phyloP scores from a whole-genome alignment of 1,140 invertebrate genomes.

The Bombus cullumanus region DNA sequence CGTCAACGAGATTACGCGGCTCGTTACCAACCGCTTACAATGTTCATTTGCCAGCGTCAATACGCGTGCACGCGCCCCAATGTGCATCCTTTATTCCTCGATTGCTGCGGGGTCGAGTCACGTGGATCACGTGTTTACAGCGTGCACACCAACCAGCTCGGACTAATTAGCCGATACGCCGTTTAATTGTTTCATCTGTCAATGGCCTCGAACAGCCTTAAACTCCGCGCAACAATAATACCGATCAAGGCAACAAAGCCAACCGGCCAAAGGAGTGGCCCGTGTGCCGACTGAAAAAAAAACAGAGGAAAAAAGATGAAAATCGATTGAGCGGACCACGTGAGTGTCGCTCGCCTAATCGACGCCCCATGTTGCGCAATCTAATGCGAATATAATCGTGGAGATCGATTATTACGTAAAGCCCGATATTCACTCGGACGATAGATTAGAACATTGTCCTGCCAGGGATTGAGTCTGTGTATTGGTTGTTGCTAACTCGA shows the following conservation, averaged over 20 bases:
- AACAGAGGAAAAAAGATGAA: background rate
- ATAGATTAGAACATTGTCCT: slow-evolving; percentile 4
- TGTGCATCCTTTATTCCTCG: slow-evolving; percentile 26
- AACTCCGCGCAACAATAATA: slow-evolving; percentile 22
- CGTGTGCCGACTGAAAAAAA: background rate
- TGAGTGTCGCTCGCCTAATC: slow-evolving; percentile 13
- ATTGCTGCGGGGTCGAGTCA: background rate
- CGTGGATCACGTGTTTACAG: slow-evolving; percentile 48
- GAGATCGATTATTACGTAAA: slow-evolving; percentile 51
- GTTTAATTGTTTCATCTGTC: slow-evolving; percentile 42
- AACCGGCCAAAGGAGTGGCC: background rate
- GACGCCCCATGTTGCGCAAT: slow-evolving; percentile 36
- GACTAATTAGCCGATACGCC: slow-evolving; percentile 40
- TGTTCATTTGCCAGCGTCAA: slow-evolving; percentile 20
- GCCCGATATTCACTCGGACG: slow-evolving; percentile 2
- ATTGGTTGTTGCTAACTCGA: background rate
- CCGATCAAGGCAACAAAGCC: slow-evolving; percentile 32
- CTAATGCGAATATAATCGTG: slow-evolving; percentile 23
- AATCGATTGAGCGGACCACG: slow-evolving; percentile 28
- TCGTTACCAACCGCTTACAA: slow-evolving; percentile 38
- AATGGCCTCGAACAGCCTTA: slow-evolving; percentile 31
- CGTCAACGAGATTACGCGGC: slow-evolving; percentile 1
- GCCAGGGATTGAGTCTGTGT: background rate
- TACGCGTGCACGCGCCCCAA: background rate
- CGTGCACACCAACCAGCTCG: slow-evolving; percentile 11